These are phyloP conservation scores for Subacronicta megacephala DNA, from an alignment of 2,888 invertebrate species.

Conservation along the genomic window DNA sequence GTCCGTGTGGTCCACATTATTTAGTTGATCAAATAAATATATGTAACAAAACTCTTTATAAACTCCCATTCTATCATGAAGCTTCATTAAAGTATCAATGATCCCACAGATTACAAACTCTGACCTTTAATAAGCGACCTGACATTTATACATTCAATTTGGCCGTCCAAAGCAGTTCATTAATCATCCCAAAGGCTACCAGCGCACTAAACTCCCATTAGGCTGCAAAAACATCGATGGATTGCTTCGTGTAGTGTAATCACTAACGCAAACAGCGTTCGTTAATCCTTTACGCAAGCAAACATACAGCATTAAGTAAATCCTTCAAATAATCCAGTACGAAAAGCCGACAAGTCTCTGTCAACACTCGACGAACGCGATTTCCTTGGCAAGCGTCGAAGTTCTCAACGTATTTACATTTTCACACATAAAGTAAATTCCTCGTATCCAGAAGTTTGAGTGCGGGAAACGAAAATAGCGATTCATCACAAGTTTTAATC, in stretches of 20 bases:
- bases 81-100: constrained; percentile 55
- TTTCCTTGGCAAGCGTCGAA: constrained; percentile 81
- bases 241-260: constrained; percentile 71
- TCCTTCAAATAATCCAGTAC: constrained; percentile 86
- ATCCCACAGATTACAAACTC: constrained; percentile 54
- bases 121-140: constrained; percentile 61
- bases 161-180: constrained; percentile 62
- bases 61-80: constrained; percentile 54
- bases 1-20: constrained; percentile 6
- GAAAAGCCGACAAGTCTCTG: constrained; percentile 83
- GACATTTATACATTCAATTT: constrained; percentile 69
- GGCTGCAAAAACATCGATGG: constrained; percentile 73
- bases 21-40: background rate
- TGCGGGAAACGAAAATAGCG: constrained; percentile 83
- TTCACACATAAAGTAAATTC: constrained; percentile 86
- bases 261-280: constrained; percentile 73
- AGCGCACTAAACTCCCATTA: constrained; percentile 63
- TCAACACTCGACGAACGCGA: constrained; percentile 83
- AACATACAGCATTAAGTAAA: constrained; percentile 84
- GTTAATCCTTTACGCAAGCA: constrained; percentile 81
- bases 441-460: constrained; percentile 81
- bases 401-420: constrained; percentile 86
- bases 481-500: constrained; percentile 88
- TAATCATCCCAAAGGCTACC: constrained; percentile 62
- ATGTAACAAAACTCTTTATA: constrained; percentile 38